phyloP scores from a whole-genome alignment of 2,888 invertebrate species.

The Acronicta psi region DNA sequence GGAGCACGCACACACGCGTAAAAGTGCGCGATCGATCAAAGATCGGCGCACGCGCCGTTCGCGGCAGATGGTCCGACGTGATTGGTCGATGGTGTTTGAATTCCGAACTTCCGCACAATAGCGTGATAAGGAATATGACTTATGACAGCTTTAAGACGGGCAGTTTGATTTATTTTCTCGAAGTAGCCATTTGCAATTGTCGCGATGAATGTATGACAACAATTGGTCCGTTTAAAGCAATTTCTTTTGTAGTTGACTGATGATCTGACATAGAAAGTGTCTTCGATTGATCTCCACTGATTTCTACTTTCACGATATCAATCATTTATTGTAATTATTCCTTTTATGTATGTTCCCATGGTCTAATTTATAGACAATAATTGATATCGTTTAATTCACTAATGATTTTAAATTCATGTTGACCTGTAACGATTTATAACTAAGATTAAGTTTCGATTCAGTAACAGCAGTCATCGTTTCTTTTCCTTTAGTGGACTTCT shows the following conservation, averaged over 20 bases:
- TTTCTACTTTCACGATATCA: slow-evolving; percentile 72
- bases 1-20: slow-evolving; percentile 70
- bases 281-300: slow-evolving; percentile 62
- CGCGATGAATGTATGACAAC: slow-evolving; percentile 59
- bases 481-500: not conserved
- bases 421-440: slow-evolving; percentile 34
- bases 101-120: slow-evolving; percentile 84
- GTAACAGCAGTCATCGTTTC: not conserved
- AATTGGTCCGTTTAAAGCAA: slow-evolving; percentile 58
- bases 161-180: slow-evolving; percentile 70
- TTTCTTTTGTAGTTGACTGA: slow-evolving; percentile 58
- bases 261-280: slow-evolving; percentile 66
- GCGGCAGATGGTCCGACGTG: slow-evolving; percentile 81
- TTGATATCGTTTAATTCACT: slow-evolving; percentile 43
- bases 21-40: slow-evolving; percentile 76
- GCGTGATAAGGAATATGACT: slow-evolving; percentile 82
- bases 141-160: slow-evolving; percentile 64
- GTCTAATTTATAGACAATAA: slow-evolving; percentile 46
- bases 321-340: slow-evolving; percentile 63
- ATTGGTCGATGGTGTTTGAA: slow-evolving; percentile 82
- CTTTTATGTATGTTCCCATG: slow-evolving; percentile 56
- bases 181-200: slow-evolving; percentile 62
- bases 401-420: slow-evolving; percentile 36
- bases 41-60: slow-evolving; percentile 79
- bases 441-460: slow-evolving; percentile 4